Percentiles rank a stretch among this genome's conserved stretches.
phyloP scores from a whole-genome alignment of 2,797 vertebrate genomes.

The Oreochromis grahami region DNA sequence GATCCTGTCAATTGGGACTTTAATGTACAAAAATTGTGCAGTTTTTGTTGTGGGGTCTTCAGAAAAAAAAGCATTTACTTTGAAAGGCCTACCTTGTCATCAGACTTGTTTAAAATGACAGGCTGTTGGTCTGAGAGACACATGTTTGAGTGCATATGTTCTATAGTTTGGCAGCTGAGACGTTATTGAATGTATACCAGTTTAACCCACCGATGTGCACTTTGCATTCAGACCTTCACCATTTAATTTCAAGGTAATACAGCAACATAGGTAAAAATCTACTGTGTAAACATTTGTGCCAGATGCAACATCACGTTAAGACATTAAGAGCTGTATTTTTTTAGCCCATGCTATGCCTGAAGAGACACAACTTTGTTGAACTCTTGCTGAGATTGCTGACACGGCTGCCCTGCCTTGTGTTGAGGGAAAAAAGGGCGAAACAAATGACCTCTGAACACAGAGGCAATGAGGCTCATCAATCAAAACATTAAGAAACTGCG shows the following conservation, averaged over 20 bases:
- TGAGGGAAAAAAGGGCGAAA: slow-evolving; percentile 22
- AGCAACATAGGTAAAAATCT: background rate
- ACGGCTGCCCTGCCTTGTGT: slow-evolving; percentile 3
- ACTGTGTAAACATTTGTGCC: background rate
- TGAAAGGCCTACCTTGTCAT: background rate
- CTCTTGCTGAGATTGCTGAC: slow-evolving; percentile 15
- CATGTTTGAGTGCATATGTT: background rate
- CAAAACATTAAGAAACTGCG: slow-evolving; percentile 52
- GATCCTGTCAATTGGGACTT: background rate
- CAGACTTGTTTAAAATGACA: background rate
- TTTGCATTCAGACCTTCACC: background rate
- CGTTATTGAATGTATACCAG: background rate
- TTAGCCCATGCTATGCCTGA: background rate
- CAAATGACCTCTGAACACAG: slow-evolving; percentile 32
- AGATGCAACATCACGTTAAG: background rate
- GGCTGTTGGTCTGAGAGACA: background rate
- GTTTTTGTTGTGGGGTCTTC: background rate
- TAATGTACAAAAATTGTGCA: background rate
- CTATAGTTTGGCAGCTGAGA: background rate
- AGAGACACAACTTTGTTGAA: slow-evolving; percentile 2
- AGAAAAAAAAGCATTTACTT: background rate
- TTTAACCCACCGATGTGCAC: background rate
- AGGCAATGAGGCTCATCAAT: slow-evolving; percentile 63
- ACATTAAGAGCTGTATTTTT: background rate
- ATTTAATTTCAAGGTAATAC: background rate